Conservation (phyloP, 1,140 invertebrate species). For the Chrysoperla carnea region DNA sequence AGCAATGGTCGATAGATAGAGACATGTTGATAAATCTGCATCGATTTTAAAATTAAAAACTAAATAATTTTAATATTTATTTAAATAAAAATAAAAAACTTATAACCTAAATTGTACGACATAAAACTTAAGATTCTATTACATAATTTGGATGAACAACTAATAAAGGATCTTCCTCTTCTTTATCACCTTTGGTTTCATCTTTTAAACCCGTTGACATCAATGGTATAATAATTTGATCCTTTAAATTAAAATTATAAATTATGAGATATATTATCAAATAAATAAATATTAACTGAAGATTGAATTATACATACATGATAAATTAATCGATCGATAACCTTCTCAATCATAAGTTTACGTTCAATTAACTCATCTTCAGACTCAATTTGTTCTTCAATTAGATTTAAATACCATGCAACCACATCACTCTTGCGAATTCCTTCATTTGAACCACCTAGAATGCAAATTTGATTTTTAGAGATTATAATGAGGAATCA, state of each 20-base stretch:
- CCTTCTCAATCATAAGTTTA: conserved; percentile 86
- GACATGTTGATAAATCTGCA: too few species aligned
- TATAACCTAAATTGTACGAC: neutral
- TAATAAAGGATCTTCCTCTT: conserved; percentile 70
- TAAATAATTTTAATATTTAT: too few species aligned
- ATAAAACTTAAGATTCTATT: conserved; percentile 33
- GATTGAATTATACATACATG: conserved; percentile 40
- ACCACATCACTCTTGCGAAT: conserved; percentile 70
- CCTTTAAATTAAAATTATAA: conserved; percentile 32
- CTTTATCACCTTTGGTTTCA: conserved; percentile 28
- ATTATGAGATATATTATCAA: neutral
- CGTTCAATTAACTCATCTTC: conserved; percentile 82
- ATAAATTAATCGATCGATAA: conserved; percentile 84
- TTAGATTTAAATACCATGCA: conserved; percentile 87
- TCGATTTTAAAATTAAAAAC: too few species aligned
- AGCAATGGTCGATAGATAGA: too few species aligned
- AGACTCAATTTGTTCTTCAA: conserved; percentile 72
- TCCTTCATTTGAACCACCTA: conserved; percentile 27
- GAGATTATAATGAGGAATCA: conserved; percentile 8
- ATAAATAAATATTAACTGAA: neutral
- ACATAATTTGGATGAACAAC: conserved; percentile 95
- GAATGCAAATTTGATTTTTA: conserved; percentile 16
- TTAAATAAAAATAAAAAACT: too few species aligned
- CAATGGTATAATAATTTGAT: conserved; percentile 84
- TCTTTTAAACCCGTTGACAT: conserved; percentile 41